These are phyloP conservation scores for Porites evermanni DNA, from an alignment of 92 coral and sea anemone genomes.

Conservation along the genomic window DNA sequence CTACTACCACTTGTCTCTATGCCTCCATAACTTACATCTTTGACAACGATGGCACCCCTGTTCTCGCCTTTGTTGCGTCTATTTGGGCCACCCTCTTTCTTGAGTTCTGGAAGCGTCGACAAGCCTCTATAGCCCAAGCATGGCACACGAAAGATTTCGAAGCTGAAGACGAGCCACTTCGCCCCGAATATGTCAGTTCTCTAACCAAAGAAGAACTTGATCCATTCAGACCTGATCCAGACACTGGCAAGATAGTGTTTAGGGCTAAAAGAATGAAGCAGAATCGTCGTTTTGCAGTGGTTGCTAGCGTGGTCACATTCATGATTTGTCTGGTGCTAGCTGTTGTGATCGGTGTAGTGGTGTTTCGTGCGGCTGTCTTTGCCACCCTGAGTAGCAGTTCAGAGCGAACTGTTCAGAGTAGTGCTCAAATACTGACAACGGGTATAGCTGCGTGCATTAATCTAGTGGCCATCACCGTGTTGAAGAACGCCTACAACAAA, in stretches of 20 bases:
- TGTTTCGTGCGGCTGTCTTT: slow-evolving; percentile 92
- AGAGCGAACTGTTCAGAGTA: background rate
- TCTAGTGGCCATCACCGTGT: slow-evolving; percentile 80
- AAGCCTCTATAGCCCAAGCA: slow-evolving; percentile 69
- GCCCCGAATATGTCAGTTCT: background rate
- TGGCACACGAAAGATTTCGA: slow-evolving; percentile 88
- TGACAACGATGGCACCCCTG: slow-evolving; percentile 62
- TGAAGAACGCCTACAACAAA: slow-evolving; percentile 76
- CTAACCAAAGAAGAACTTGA: too few species aligned
- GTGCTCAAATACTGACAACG: slow-evolving; percentile 82
- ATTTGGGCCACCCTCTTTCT: slow-evolving; percentile 93
- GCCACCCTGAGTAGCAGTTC: slow-evolving; percentile 77
- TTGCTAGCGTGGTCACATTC: slow-evolving; percentile 65
- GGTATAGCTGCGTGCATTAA: slow-evolving; percentile 77
- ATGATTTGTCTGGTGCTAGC: slow-evolving; percentile 78
- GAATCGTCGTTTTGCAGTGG: slow-evolving; percentile 70
- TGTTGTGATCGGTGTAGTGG: slow-evolving; percentile 81
- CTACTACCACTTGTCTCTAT: slow-evolving; percentile 61
- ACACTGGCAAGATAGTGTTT: slow-evolving; percentile 79
- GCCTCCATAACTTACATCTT: slow-evolving; percentile 65
- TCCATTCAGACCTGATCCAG: background rate
- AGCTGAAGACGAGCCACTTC: slow-evolving; percentile 81
- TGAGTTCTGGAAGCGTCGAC: slow-evolving; percentile 95
- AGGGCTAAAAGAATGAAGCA: slow-evolving; percentile 63
- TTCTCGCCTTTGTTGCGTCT: slow-evolving; percentile 61